A percentile compares a stretch with the other conserved stretches of the same genome.
Conservation (phyloP, 2,797 vertebrate genomes). For the Sebastiscus tertius region DNA sequence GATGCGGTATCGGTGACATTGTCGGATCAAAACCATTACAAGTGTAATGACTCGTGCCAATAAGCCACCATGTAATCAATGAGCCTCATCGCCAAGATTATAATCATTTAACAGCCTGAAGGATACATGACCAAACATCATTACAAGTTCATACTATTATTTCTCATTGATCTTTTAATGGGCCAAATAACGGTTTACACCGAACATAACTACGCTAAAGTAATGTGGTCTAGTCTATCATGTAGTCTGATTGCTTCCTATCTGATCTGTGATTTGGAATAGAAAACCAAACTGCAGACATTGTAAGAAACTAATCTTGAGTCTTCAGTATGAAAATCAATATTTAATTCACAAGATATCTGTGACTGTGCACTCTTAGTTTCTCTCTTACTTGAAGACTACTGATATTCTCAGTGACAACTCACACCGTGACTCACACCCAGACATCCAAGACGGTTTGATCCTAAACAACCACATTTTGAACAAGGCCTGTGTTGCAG, state of each 20-base stretch:
- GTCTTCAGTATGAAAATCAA: no score
- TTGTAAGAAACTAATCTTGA: neutral
- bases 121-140: slow-evolving; percentile 18
- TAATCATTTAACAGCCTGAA: slow-evolving; percentile 2
- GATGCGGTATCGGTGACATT: neutral
- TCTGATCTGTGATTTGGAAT: slow-evolving; percentile 11
- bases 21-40: slow-evolving; percentile 25
- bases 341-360: neutral
- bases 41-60: slow-evolving; percentile 29
- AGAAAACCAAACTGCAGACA: slow-evolving; percentile 25
- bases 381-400: slow-evolving; percentile 2
- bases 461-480: slow-evolving; percentile 19
- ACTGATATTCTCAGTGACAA: slow-evolving; percentile 25
- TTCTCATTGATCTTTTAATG: slow-evolving; percentile 18
- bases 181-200: slow-evolving; percentile 6
- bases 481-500: slow-evolving; percentile 15
- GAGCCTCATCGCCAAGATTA: slow-evolving; percentile 22
- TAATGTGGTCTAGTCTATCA: neutral
- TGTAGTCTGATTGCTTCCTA: neutral
- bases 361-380: neutral
- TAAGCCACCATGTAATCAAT: slow-evolving; percentile 20
- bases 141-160: slow-evolving; percentile 5
- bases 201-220: neutral
- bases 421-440: slow-evolving; percentile 19
- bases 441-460: slow-evolving; percentile 30